Evolutionary conservation across 2,888 invertebrate genomes (phyloP).

Genomic region (Nephrotoma appendiculata): DNA sequence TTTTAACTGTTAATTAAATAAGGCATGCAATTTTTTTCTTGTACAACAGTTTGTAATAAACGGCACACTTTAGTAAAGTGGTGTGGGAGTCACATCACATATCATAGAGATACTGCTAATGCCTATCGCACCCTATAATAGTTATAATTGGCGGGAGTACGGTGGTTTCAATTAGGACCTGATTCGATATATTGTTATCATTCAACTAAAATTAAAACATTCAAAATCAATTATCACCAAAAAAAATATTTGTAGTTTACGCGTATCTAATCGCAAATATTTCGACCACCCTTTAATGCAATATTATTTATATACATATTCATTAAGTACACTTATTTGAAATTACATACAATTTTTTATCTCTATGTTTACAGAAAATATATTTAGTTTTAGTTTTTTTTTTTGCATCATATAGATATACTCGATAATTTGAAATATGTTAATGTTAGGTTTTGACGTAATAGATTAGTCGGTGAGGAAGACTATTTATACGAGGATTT

Average conservation of each 20-base stretch:
- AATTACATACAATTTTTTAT: not conserved
- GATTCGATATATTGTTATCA: not conserved
- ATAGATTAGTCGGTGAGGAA: not conserved
- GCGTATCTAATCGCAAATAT: not conserved
- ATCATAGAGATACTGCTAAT: not conserved
- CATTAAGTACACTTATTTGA: not conserved
- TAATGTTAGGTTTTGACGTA: not conserved
- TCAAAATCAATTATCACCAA: not conserved
- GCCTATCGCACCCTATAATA: not conserved
- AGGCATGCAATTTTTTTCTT: not conserved
- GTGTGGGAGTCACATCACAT: not conserved
- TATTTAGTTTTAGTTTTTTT: not conserved
- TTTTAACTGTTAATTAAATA: too few species aligned
- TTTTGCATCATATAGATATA: not conserved
- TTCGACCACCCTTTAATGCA: not conserved
- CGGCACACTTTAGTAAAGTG: not conserved
- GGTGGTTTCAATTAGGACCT: not conserved
- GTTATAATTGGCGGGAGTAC: not conserved
- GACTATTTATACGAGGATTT: not conserved
- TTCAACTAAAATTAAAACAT: not conserved
- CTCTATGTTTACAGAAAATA: not conserved
- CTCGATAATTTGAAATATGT: not conserved
- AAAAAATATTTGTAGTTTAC: not conserved
- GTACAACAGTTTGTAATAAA: not conserved
- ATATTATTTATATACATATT: not conserved